Base-by-base conservation (phyloP, 2,797 vertebrate genomes). In the Leptodactylus fallax region DNA sequence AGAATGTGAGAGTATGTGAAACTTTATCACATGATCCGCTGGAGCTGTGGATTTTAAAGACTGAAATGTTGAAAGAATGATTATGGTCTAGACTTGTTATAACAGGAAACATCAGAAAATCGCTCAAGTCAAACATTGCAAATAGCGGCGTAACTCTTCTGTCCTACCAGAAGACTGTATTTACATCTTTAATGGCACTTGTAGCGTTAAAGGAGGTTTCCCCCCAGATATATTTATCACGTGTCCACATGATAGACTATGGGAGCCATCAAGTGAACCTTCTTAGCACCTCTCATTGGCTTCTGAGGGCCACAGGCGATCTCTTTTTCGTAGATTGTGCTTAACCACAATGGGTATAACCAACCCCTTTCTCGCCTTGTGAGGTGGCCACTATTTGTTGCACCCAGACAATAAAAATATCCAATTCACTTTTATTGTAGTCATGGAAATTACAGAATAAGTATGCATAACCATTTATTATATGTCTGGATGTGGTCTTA, bases 11-110 rank as follows among this genome's bases (percentile, higher is more conserved):
- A 85, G 53, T 65, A 83, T 78, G 51, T 69, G 81, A 79, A 87
- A 87, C 80, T 58, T 83, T 77, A 67, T 13, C 5, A 65, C 78
- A 23, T 0, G 0, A 51, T 17, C 88, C 90, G 1, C 88, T 90
- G 21, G 89, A 90, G 81, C 78, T 56, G n/a, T 23, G 85, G 90
- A 82, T 49, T 85, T 16, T 60, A 56, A 89, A 85, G 89, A 72
- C 65, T 81, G 76, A 78, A 87, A 79, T 82, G 19, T 71, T 61
- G 87, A 82, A 86, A 90, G 85, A 81, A 87, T 72, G 80, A 83
- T 83, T 87, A 80, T 63, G 67, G 84, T 83, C 45, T 87, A 77
- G 83, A 90, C 65, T 79, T 83, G 55, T 81, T 80, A 19, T 69
- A 60, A 67, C 61, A 53, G 27, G 76, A 56, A 85, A 83, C n/a